A percentile compares a stretch with the other conserved stretches of the same genome.
These are phyloP conservation scores for Glyphotaelius pellucidus DNA, from an alignment of 2,888 invertebrate genomes.

Conservation along the genomic window DNA sequence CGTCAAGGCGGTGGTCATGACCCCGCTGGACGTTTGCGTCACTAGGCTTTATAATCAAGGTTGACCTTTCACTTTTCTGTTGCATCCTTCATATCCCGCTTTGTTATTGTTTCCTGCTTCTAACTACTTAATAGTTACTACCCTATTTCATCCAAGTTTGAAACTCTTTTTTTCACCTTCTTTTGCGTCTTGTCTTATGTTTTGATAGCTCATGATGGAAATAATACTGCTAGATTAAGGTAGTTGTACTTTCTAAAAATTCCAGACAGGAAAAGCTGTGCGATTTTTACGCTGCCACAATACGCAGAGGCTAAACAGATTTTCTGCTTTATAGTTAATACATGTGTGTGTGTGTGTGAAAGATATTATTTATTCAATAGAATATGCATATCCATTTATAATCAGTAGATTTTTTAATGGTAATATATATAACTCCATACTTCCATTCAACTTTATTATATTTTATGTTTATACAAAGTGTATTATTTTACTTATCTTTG, in stretches of 20 bases:
- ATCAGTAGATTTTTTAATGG: not conserved
- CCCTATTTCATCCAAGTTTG: not conserved
- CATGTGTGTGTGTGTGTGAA: not conserved
- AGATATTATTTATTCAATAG: not conserved
- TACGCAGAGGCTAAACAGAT: not conserved
- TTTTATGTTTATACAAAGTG: not conserved
- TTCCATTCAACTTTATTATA: not conserved
- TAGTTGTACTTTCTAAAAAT: not conserved
- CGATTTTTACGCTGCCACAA: not conserved
- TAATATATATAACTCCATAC: not conserved
- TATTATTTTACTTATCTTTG: too few relatives aligned
- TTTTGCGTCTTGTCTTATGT: not conserved
- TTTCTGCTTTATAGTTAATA: not conserved
- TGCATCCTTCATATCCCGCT: not conserved
- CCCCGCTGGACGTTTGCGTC: slow-evolving; percentile 93
- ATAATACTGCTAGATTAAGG: not conserved
- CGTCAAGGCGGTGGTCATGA: slow-evolving; percentile 86
- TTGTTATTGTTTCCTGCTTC: not conserved
- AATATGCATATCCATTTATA: not conserved
- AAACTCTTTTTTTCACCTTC: not conserved
- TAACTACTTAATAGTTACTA: not conserved
- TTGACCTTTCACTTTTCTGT: slow-evolving; percentile 67
- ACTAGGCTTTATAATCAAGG: slow-evolving; percentile 94
- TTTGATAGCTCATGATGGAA: not conserved
- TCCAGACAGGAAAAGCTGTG: not conserved